Evolutionary conservation across 2,797 vertebrate genomes (phyloP), one percentile per base, ranked within the genome.

Genomic region (Yasuhikotakia modesta): DNA sequence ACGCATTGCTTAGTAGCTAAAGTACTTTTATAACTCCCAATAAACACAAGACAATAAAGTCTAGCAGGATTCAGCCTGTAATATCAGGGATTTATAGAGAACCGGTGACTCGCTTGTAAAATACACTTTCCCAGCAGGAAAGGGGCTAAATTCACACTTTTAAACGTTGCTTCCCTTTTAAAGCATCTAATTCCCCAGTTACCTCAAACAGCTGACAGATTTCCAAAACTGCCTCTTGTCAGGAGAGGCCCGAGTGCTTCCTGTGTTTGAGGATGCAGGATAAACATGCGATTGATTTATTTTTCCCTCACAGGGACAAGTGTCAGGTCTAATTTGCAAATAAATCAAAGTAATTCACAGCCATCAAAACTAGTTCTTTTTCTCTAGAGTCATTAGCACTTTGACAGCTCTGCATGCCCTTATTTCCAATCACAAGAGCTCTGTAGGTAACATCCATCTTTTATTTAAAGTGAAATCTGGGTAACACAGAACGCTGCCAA

Each of bases 331-430:
- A 45, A 60, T 69, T 77, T 69, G n/a, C 30, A 69, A 69, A 69
- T 77, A 61, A 76, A 69, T 69, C 53, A 60, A 61, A 77, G 53
- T 69, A 69, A 60, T 69, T 76, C 35, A n/a, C n/a, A 76, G 69
- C 27, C 17, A 67, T 57, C 11, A 61, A 45, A 70, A 70, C 32
- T 30, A 14, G 22, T 22, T 45, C 1, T 45, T 35, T 17, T 58
- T 22, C 19, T 69, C 32, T 7, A 32, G 74, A 45, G 57, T 64
- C 76, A 70, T 70, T 64, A 70, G 67, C 6, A 52, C 16, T 70
- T 57, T 43, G 68, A 70, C 67, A 52, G 67, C 67, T 53, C 30
- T 4, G 19, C 19, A 52, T 61, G 55, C 22, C 57, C 46, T 67
- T 63, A 68, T 70, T 78, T 78, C 68, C 30, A 70, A 53, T 70